Percentiles rank a stretch among this genome's conserved stretches.
These are phyloP conservation scores for Rhinella marina DNA, from an alignment of 2,797 vertebrate genomes.

Conservation along the genomic window DNA sequence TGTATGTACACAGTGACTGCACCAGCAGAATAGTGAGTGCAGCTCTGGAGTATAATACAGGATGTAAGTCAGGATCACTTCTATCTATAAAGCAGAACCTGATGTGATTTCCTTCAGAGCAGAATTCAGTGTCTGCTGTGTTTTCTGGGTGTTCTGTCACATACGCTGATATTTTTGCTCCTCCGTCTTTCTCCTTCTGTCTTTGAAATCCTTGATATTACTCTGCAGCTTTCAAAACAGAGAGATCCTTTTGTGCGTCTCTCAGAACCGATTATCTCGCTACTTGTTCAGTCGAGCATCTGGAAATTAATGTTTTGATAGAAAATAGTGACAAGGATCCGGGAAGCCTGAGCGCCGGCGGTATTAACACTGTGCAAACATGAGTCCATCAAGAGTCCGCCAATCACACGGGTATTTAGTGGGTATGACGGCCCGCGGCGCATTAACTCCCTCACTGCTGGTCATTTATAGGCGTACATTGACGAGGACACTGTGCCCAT, in stretches of 20 bases:
- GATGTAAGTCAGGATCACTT: no score
- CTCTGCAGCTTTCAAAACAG: background rate
- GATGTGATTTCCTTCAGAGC: background rate
- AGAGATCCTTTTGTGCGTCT: constrained; percentile 6
- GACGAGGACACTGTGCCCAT: no score
- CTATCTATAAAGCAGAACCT: no score
- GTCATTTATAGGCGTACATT: background rate
- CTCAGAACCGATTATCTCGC: background rate
- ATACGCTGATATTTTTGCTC: background rate
- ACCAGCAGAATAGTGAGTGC: no score
- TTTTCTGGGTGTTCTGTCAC: background rate
- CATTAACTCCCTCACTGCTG: background rate
- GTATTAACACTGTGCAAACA: background rate
- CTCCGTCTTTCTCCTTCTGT: background rate
- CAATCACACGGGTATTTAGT: background rate
- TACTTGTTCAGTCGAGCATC: background rate
- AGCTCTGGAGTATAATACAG: no score
- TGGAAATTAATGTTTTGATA: constrained; percentile 32
- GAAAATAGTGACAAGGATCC: background rate
- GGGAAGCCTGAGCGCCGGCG: background rate
- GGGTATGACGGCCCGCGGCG: background rate
- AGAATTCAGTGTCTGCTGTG: background rate
- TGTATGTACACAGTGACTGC: no score
- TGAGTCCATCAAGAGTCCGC: background rate
- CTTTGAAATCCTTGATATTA: background rate